These are phyloP conservation scores for Anticlea derivata DNA, from an alignment of 2,888 invertebrate species.

Conservation along the genomic window DNA sequence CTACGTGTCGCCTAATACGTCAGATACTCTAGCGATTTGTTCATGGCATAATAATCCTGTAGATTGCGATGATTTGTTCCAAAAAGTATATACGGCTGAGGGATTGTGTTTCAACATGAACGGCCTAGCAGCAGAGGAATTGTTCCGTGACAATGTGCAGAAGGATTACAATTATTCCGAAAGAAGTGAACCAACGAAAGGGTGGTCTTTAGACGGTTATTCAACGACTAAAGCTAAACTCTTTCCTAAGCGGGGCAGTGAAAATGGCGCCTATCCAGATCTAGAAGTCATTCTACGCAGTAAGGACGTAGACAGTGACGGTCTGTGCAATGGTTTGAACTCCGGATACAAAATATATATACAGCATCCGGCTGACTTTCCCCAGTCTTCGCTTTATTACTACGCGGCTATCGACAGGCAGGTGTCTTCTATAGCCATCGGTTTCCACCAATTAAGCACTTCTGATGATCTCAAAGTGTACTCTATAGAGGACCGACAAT, in stretches of 20 bases:
- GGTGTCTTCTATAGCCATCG: conserved; percentile 52
- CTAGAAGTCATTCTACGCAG: neutral
- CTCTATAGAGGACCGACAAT: conserved; percentile 47
- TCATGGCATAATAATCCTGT: conserved; percentile 16
- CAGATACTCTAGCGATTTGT: conserved; percentile 24
- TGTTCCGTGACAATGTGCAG: conserved; percentile 37
- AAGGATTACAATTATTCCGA: conserved; percentile 9
- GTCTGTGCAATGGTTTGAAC: conserved; percentile 20
- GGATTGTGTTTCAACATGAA: conserved; percentile 57
- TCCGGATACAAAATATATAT: conserved; percentile 46
- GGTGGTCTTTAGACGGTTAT: conserved; percentile 12
- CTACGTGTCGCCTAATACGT: conserved; percentile 32
- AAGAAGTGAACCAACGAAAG: neutral
- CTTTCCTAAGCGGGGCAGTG: conserved; percentile 8
- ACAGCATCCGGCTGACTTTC: conserved; percentile 56
- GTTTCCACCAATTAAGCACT: conserved; percentile 36
- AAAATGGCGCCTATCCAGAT: conserved; percentile 7
- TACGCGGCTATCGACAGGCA: conserved; percentile 38
- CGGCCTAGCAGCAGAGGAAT: conserved; percentile 45
- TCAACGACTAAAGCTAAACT: neutral
- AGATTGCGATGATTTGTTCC: conserved; percentile 25
- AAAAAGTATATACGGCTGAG: conserved; percentile 46
- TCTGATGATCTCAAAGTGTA: conserved; percentile 40
- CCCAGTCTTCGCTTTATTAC: conserved; percentile 15
- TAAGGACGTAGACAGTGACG: conserved; percentile 22